phyloP scores from a whole-genome alignment of 2,113 vertebrate species.

The Scopus umbretta region DNA sequence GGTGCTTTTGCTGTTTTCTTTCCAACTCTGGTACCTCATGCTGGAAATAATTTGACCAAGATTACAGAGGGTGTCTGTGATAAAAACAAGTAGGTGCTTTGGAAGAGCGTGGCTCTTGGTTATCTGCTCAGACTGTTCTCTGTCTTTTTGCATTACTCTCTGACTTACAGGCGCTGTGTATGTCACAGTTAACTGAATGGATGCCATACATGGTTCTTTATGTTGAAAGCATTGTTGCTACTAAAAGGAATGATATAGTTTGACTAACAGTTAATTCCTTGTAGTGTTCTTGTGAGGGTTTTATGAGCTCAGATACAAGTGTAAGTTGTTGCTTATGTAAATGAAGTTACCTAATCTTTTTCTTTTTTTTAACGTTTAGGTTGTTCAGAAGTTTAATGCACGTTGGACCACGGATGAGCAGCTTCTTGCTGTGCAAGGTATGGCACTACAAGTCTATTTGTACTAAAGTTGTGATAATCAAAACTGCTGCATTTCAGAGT shows the following conservation, averaged over 20 bases:
- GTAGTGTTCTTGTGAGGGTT: background rate
- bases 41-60: background rate
- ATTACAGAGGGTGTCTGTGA: background rate
- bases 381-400: conserved; percentile 87
- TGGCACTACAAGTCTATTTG: background rate
- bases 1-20: background rate
- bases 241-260: background rate
- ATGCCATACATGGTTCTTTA: background rate
- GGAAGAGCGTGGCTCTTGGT: background rate
- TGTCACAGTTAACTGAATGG: background rate
- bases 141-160: background rate
- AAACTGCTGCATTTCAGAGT: background rate
- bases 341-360: background rate
- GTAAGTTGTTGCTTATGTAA: background rate
- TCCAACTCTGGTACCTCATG: background rate
- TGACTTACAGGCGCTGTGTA: background rate
- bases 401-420: conserved; percentile 98
- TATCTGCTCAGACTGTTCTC: background rate
- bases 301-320: background rate
- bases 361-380: conserved; percentile 73
- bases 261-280: background rate
- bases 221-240: background rate
- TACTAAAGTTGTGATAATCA: background rate
- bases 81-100: background rate
- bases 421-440: conserved; percentile 97